A percentile compares a stretch with the other conserved stretches of the same genome.
Conservation (phyloP, 2,113 vertebrate genomes). For the Petaurus breviceps region DNA sequence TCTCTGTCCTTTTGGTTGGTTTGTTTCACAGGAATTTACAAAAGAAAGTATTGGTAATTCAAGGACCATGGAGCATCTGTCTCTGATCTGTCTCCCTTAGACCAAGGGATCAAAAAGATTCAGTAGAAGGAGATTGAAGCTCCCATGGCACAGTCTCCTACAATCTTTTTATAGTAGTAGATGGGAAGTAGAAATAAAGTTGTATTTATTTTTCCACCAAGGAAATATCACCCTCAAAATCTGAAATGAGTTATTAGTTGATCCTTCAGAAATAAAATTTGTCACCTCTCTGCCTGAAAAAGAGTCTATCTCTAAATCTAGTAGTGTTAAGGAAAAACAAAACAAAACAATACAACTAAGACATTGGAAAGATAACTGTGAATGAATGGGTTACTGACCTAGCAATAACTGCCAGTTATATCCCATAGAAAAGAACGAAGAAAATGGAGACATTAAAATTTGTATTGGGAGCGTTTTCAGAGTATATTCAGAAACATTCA, state of each 20-base stretch:
- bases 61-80: not conserved
- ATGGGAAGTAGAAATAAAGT: not conserved
- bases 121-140: not conserved
- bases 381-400: constrained; percentile 1
- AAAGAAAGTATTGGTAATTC: not conserved
- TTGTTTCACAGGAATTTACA: not conserved
- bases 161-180: not conserved
- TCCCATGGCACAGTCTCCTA: not conserved
- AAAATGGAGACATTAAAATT: not conserved
- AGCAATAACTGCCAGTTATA: not conserved
- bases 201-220: not conserved
- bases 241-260: constrained; percentile 5
- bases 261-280: constrained; percentile 39
- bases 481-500: not conserved
- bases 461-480: not conserved
- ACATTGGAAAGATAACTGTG: constrained; percentile 10
- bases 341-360: not conserved
- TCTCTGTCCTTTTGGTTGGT: not conserved
- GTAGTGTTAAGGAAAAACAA: not conserved
- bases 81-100: not conserved
- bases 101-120: not conserved
- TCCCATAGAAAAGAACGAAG: not conserved
- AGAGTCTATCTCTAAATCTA: constrained; percentile 26
- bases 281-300: not conserved
- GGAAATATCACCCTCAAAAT: not conserved